Evolutionary conservation across 2,888 invertebrate genomes (phyloP).

Genomic region (Drosophila melanosoma): DNA sequence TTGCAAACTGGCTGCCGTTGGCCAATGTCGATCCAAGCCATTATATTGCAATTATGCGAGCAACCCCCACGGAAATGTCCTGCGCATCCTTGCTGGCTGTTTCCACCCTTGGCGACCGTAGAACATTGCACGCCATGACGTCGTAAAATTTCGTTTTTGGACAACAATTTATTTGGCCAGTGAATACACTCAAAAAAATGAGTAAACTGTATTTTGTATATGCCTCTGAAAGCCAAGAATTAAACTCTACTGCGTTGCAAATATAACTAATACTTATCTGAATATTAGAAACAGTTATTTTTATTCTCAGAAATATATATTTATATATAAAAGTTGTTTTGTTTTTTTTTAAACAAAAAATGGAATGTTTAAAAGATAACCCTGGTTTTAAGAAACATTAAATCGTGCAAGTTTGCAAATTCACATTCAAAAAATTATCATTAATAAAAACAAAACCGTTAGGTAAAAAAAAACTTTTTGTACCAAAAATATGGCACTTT

Average conservation of each 20-base stretch:
- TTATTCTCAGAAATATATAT: neutral
- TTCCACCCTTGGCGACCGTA: constrained; percentile 59
- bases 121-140: constrained; percentile 62
- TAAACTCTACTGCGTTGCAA: too few relatives aligned
- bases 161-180: constrained; percentile 43
- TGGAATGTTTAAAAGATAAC: neutral
- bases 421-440: neutral
- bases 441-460: neutral
- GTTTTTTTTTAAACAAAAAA: neutral
- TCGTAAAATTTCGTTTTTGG: constrained; percentile 63
- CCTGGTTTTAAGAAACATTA: neutral
- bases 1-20: constrained; percentile 29
- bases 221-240: neutral
- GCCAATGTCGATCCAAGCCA: constrained; percentile 49
- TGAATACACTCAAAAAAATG: constrained; percentile 5
- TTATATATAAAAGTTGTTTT: neutral
- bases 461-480: neutral
- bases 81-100: constrained; percentile 16
- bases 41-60: constrained; percentile 74
- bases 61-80: constrained; percentile 57
- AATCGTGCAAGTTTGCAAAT: neutral
- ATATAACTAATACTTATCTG: neutral
- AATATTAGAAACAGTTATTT: neutral
- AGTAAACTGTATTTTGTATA: neutral
- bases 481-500: neutral